These are phyloP conservation scores for Ochlodes sylvanus DNA, from an alignment of 2,888 invertebrate genomes.

Conservation along the genomic window DNA sequence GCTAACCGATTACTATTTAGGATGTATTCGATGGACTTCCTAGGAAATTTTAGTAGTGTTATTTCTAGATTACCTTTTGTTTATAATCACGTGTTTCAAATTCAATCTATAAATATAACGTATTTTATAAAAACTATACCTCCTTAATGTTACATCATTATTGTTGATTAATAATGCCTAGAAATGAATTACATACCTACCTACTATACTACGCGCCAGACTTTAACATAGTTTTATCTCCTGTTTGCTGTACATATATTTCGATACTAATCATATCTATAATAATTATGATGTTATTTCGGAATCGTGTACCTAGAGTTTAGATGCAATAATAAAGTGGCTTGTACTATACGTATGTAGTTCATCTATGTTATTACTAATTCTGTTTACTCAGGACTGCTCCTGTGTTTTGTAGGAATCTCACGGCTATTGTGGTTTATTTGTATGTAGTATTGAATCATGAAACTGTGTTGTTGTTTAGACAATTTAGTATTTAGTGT, in stretches of 20 bases:
- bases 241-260: slow-evolving; percentile 31
- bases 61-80: no score
- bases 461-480: slow-evolving; percentile 56
- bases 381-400: slow-evolving; percentile 43
- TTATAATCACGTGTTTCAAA: no score
- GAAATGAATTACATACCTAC: slow-evolving; percentile 21
- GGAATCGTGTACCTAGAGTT: slow-evolving; percentile 23
- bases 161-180: slow-evolving; percentile 24
- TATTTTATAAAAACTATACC: slow-evolving; percentile 1
- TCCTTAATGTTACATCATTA: not conserved
- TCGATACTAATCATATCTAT: slow-evolving; percentile 19
- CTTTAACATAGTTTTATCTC: slow-evolving; percentile 31
- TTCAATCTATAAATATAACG: not conserved
- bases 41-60: no score
- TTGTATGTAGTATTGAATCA: slow-evolving; percentile 50
- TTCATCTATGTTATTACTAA: slow-evolving; percentile 25
- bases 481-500: slow-evolving; percentile 62
- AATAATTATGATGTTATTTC: slow-evolving; percentile 29
- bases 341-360: slow-evolving; percentile 31
- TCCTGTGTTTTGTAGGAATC: slow-evolving; percentile 54
- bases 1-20: no score
- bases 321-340: slow-evolving; percentile 28
- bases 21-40: no score
- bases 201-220: slow-evolving; percentile 28
- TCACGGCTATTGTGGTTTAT: slow-evolving; percentile 59